phyloP scores from a whole-genome alignment of 1,140 invertebrate genomes.

The Ectropis grisescens region DNA sequence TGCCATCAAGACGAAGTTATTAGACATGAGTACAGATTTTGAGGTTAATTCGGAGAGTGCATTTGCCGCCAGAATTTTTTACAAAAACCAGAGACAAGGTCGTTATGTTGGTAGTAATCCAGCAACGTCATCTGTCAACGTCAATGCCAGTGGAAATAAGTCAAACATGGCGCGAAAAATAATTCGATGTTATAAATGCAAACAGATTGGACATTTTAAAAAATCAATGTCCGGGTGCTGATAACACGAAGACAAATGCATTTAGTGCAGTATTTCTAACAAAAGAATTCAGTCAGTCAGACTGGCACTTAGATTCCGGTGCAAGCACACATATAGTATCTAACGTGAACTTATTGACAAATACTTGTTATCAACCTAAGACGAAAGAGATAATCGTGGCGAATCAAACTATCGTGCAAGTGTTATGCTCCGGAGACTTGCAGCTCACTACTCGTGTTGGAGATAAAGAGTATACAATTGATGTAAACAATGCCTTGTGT shows the following conservation, averaged over 20 bases:
- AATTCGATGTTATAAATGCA: slow-evolving; percentile 17
- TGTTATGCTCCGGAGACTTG: slow-evolving; percentile 16
- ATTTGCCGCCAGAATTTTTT: background rate
- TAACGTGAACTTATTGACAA: slow-evolving; percentile 11
- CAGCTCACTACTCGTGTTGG: slow-evolving; percentile 14
- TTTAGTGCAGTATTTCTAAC: slow-evolving; percentile 22
- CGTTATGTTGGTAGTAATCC: background rate
- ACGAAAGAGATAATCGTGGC: slow-evolving; percentile 20
- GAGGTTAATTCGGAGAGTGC: background rate
- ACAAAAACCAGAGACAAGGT: background rate
- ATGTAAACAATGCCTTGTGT: slow-evolving; percentile 14
- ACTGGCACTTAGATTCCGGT: slow-evolving; percentile 23
- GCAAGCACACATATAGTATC: slow-evolving; percentile 19
- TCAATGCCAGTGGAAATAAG: background rate
- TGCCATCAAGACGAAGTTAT: background rate
- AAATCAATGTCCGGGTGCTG: slow-evolving; percentile 8
- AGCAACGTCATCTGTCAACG: background rate
- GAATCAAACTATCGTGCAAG: slow-evolving; percentile 11
- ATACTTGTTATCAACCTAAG: slow-evolving; percentile 12
- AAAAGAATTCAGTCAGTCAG: slow-evolving; percentile 12
- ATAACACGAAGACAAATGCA: slow-evolving; percentile 17
- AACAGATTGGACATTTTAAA: slow-evolving; percentile 16
- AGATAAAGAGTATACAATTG: slow-evolving; percentile 1
- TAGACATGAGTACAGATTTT: background rate
- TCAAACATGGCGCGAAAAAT: slow-evolving; percentile 1